A percentile compares a stretch with the other conserved stretches of the same genome.
Evolutionary conservation across 1,140 invertebrate genomes (phyloP).

Genomic region (Euwallacea fornicatus): DNA sequence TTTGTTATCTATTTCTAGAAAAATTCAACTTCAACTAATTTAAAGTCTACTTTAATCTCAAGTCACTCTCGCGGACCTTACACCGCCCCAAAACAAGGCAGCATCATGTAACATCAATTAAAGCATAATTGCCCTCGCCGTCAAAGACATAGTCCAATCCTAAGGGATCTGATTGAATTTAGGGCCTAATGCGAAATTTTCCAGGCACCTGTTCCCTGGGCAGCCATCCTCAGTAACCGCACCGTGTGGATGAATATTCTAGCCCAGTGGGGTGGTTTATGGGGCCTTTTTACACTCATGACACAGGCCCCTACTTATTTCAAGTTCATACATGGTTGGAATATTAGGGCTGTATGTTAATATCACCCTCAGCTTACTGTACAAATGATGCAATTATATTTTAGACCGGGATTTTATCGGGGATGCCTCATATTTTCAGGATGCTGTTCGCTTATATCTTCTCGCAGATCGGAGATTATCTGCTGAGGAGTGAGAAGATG

Average conservation of each 20-base stretch:
- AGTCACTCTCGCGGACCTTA: no score
- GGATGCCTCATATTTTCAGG: constrained; percentile 65
- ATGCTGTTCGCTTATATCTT: constrained; percentile 65
- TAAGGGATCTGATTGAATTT: background rate
- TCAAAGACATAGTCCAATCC: no score
- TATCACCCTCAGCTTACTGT: background rate
- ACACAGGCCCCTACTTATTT: constrained; percentile 86
- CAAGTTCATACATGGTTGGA: constrained; percentile 78
- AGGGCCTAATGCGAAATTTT: constrained; percentile 17
- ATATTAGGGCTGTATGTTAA: constrained; percentile 70
- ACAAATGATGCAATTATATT: constrained; percentile 35
- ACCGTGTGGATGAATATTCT: constrained; percentile 78
- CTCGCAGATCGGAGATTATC: constrained; percentile 63
- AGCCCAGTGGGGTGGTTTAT: constrained; percentile 79
- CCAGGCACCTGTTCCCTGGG: constrained; percentile 69
- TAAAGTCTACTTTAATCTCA: no score
- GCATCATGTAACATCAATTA: no score
- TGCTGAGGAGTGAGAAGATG: constrained; percentile 61
- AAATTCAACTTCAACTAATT: no score
- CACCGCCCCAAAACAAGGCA: no score
- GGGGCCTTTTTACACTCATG: constrained; percentile 84
- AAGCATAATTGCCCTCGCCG: no score
- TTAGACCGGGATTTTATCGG: constrained; percentile 67
- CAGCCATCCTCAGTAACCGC: constrained; percentile 67
- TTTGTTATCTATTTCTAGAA: no score